Evolutionary conservation across 2,888 invertebrate species (phyloP), one percentile per base, ranked within the genome.

Genomic region (Epirrhoe tristata): DNA sequence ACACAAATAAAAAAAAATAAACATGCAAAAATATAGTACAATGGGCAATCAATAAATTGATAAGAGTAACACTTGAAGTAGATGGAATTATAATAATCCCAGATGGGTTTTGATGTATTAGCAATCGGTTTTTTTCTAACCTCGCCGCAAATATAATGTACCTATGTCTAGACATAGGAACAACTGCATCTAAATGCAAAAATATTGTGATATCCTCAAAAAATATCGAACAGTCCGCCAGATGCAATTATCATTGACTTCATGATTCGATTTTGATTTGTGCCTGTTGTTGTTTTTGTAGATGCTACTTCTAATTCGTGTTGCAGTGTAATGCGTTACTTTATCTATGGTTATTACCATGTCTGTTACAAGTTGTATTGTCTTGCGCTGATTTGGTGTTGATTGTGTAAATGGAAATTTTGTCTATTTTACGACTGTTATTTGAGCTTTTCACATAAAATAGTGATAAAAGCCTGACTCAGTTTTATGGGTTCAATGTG

Each of bases 261-360:
- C 10, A 39, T 39, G 7, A 39, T 0, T 39, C 36, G 10, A 39
- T 39, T n/a, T 39, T 39, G 10, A 5, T 10, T 43, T 43, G 8
- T 43, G 39, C 12, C 12, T 10, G 12, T 39, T 39, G 12, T 10
- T 3, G 10, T 12, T 8, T 43, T 12, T 43, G 39, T 43, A 12
- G 39, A 12, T 43, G 39, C 39, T 43, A 43, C 39, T 43, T 43
- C 39, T 43, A 12, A 12, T 12, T 43, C 12, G 39, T 10, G 39
- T 43, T 12, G 12, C 12, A 43, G 8, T 43, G 39, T 43, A 43
- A 5, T 43, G 39, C 12, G 39, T 43, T 12, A 43, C 55, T 60
- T 24, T 57, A 61, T 71, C 69, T 68, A 56, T 62, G 67, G 62
- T 67, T 68, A 60, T 71, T 69, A 63, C 62, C 24, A 32, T 58